A percentile compares a stretch with the other conserved stretches of the same genome.
Conservation (phyloP, 2,113 vertebrate species). For the Varanus salvator region DNA sequence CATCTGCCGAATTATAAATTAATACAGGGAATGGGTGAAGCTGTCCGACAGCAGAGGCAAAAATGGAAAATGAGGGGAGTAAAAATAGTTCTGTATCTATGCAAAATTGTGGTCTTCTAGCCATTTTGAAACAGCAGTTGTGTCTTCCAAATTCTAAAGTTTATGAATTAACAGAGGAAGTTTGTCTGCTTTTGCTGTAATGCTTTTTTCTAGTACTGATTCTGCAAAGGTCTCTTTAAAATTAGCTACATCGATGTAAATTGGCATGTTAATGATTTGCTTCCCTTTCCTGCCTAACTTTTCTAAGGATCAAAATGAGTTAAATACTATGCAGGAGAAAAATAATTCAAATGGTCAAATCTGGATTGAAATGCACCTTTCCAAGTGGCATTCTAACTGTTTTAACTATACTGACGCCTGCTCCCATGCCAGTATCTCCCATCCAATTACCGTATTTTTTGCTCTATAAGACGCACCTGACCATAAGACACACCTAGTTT, state of each 20-base stretch:
- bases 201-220: conserved; percentile 3
- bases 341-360: conserved; percentile 2
- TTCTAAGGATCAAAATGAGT: not conserved
- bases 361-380: not conserved
- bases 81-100: conserved; percentile 10
- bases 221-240: not conserved
- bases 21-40: conserved; percentile 34
- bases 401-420: not conserved
- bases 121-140: conserved; percentile 1
- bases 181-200: not conserved
- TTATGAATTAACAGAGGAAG: conserved; percentile 15
- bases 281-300: not conserved
- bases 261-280: not conserved
- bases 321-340: not conserved
- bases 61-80: conserved; percentile 29
- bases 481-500: too few species aligned
- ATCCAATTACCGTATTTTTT: too few species aligned
- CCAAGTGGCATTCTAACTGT: not conserved
- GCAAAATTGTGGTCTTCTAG: conserved; percentile 1
- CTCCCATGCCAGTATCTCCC: not conserved
- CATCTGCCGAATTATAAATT: conserved; percentile 54
- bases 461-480: too few species aligned
- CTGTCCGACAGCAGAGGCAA: conserved; percentile 24
- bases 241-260: conserved; percentile 10
- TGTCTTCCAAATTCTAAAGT: conserved; percentile 25